Evolutionary conservation across 1,140 invertebrate species (phyloP).

Genomic region (Cydia strobilella): DNA sequence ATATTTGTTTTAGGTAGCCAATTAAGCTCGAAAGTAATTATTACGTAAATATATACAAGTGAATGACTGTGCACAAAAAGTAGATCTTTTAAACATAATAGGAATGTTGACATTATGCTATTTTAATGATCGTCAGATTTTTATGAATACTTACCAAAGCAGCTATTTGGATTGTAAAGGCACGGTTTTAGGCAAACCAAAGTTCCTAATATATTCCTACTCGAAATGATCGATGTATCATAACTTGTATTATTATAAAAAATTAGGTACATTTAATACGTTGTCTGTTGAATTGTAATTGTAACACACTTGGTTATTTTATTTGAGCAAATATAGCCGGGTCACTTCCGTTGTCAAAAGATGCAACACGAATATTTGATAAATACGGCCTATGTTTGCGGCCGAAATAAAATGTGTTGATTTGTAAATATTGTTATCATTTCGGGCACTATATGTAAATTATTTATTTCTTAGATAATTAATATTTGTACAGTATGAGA

Average conservation of each 20-base stretch:
- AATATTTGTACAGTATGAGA: slow-evolving; percentile 57
- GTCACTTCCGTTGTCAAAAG: no score
- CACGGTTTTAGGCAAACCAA: slow-evolving; percentile 46
- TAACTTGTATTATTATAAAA: not conserved
- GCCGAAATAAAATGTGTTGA: slow-evolving; percentile 38
- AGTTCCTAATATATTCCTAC: slow-evolving; percentile 47
- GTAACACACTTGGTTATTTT: not conserved
- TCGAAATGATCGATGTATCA: not conserved
- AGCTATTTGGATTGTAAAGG: slow-evolving; percentile 40
- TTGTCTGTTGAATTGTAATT: slow-evolving; percentile 24
- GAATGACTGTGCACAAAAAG: slow-evolving; percentile 22
- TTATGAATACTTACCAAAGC: slow-evolving; percentile 43
- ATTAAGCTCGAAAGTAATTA: slow-evolving; percentile 7
- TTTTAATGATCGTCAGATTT: not conserved
- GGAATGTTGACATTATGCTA: not conserved
- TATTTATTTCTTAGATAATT: slow-evolving; percentile 68
- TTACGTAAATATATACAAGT: not conserved
- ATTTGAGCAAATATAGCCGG: no score
- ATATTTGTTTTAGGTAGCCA: not conserved
- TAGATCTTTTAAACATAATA: not conserved
- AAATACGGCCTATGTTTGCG: not conserved
- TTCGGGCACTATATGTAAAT: slow-evolving; percentile 56
- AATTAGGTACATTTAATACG: not conserved
- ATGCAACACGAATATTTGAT: no score
- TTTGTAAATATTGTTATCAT: slow-evolving; percentile 52